A percentile compares a stretch with the other conserved stretches of the same genome.
Evolutionary conservation across 1,140 invertebrate species (phyloP).

Genomic region (Drosophila cardini): DNA sequence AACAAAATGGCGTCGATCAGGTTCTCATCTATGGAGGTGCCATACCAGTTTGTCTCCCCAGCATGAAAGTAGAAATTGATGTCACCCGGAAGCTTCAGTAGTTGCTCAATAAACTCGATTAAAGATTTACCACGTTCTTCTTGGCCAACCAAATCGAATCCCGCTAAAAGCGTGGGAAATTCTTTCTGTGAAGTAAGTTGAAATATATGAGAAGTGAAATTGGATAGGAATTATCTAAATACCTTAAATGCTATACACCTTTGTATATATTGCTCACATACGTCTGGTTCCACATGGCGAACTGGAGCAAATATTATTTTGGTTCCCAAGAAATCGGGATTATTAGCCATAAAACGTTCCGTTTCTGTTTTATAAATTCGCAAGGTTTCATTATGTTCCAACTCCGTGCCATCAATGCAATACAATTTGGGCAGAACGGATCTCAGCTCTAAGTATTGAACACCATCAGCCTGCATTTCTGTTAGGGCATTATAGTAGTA

Average conservation of each 20-base stretch:
- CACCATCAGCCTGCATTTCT: conserved; percentile 90
- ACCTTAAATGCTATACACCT: conserved; percentile 56
- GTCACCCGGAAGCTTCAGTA: conserved; percentile 85
- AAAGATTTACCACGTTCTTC: conserved; percentile 88
- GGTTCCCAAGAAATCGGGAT: conserved; percentile 89
- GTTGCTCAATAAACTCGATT: conserved; percentile 86
- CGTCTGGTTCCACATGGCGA: conserved; percentile 79
- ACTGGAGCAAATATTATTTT: conserved; percentile 89
- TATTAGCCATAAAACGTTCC: conserved; percentile 85
- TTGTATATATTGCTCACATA: conserved; percentile 85
- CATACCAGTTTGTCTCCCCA: conserved; percentile 92
- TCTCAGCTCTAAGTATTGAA: conserved; percentile 91
- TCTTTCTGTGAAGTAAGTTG: conserved; percentile 30
- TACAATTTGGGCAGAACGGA: conserved; percentile 86
- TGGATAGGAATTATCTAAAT: too few species aligned
- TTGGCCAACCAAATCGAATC: conserved; percentile 91
- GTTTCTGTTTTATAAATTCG: conserved; percentile 86
- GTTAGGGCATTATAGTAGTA: conserved; percentile 89
- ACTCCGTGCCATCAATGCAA: conserved; percentile 87
- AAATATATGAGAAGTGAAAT: too few species aligned
- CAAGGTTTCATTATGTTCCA: conserved; percentile 86
- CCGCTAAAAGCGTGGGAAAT: conserved; percentile 86
- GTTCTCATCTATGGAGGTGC: conserved; percentile 88
- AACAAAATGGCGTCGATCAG: conserved; percentile 92
- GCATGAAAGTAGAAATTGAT: conserved; percentile 92